Evolutionary conservation across 2,113 vertebrate species (phyloP).

Genomic region (Nerophis lumbriciformis): DNA sequence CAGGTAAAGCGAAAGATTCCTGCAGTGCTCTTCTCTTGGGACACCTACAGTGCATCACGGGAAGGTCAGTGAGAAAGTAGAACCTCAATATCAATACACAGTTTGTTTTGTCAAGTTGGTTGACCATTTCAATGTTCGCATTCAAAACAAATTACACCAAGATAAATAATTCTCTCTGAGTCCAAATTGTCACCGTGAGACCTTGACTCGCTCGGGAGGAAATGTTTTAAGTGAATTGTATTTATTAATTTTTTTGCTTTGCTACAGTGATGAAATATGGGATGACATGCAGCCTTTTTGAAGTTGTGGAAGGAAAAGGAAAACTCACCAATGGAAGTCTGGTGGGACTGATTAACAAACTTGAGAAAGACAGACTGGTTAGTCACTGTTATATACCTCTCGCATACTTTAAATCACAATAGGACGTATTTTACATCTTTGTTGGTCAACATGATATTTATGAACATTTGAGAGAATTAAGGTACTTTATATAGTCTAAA

Average conservation of each 20-base stretch:
- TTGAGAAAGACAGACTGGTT: conserved; percentile 91
- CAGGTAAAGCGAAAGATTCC: conserved; percentile 84
- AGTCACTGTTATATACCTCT: conserved; percentile 40
- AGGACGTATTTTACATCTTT: background rate
- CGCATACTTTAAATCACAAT: background rate
- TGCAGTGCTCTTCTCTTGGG: conserved; percentile 78
- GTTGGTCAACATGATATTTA: background rate
- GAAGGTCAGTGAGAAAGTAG: conserved; percentile 77
- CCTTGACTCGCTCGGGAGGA: background rate
- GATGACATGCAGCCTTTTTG: conserved; percentile 88
- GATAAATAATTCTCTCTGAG: too few relatives aligned
- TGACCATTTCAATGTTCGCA: too few relatives aligned
- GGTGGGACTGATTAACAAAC: conserved; percentile 81
- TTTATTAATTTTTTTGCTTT: conserved; percentile 7
- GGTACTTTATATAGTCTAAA: too few relatives aligned
- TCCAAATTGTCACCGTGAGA: too few relatives aligned
- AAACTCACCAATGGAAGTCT: conserved; percentile 82
- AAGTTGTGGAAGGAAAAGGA: conserved; percentile 83
- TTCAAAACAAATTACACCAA: too few relatives aligned
- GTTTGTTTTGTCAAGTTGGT: too few relatives aligned
- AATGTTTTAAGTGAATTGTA: conserved; percentile 3
- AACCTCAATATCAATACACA: background rate
- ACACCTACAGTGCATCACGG: conserved; percentile 75
- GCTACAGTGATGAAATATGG: conserved; percentile 80
- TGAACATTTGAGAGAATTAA: too few relatives aligned